Percentiles rank a stretch among this genome's conserved stretches.
Conservation (phyloP, 2,113 vertebrate species). For the Lynx canadensis region DNA sequence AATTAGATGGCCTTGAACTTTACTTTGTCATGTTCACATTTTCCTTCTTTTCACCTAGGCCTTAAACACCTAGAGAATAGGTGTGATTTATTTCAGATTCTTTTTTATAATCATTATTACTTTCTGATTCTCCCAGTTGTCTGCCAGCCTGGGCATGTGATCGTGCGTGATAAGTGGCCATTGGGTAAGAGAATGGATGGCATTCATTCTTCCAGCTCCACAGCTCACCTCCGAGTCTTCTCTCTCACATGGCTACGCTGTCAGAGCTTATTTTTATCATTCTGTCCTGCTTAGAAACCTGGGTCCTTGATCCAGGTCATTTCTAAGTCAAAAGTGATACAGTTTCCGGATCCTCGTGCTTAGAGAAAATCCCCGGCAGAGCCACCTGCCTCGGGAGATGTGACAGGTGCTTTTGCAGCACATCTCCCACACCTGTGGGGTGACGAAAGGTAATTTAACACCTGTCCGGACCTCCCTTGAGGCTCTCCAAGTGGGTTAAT, state of each 20-base stretch:
- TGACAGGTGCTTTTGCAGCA: constrained; percentile 41
- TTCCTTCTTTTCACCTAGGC: background rate
- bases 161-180: background rate
- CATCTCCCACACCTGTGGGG: constrained; percentile 57
- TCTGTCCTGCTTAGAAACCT: constrained; percentile 61
- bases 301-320: constrained; percentile 71
- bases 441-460: constrained; percentile 76
- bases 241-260: background rate
- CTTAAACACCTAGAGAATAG: constrained; percentile 13
- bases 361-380: constrained; percentile 60
- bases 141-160: background rate
- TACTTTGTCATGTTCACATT: background rate
- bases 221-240: background rate
- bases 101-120: constrained; percentile 22
- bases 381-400: background rate
- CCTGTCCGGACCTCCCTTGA: constrained; percentile 49
- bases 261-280: constrained; percentile 69
- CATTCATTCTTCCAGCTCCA: constrained; percentile 22
- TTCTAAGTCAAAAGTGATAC: constrained; percentile 70
- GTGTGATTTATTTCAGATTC: constrained; percentile 40
- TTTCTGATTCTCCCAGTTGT: background rate
- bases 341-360: constrained; percentile 53
- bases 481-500: constrained; percentile 61
- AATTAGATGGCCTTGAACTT: constrained; percentile 29
- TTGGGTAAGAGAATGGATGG: background rate